Percentiles rank a stretch among this genome's conserved stretches.
These are phyloP conservation scores for Colinus virginianus DNA, from an alignment of 2,113 vertebrate species.

Conservation along the genomic window DNA sequence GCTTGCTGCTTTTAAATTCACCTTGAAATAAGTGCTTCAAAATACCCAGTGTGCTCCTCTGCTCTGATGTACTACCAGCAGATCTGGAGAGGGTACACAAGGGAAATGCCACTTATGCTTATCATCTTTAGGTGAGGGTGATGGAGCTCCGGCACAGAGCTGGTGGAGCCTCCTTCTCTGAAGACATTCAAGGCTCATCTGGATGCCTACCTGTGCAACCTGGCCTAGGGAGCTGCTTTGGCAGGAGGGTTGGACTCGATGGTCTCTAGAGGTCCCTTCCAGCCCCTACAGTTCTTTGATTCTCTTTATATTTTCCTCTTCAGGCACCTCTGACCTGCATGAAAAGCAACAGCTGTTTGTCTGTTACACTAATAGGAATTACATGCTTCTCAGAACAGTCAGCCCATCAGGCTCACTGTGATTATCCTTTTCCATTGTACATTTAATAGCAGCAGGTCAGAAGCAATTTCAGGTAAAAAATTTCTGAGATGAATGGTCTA, in stretches of 20 bases:
- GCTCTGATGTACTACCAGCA: not conserved
- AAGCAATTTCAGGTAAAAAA: not conserved
- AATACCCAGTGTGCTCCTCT: not conserved
- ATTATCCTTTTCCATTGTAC: not conserved
- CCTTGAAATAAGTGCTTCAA: not conserved
- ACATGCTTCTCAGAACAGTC: not conserved
- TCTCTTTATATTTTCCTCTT: not conserved
- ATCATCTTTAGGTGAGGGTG: not conserved
- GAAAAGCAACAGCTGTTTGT: not conserved
- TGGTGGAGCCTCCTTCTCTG: too few species aligned
- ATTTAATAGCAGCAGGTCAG: not conserved
- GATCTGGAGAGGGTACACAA: not conserved
- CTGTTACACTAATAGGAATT: not conserved
- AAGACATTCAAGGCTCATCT: too few species aligned
- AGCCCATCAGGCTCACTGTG: not conserved
- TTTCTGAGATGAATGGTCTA: not conserved
- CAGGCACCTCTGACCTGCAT: not conserved
- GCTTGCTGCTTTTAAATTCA: not conserved
- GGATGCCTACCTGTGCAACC: too few species aligned
- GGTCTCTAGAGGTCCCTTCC: too few species aligned
- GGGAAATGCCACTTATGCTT: not conserved
- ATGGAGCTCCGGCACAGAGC: too few species aligned
- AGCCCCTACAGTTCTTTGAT: not conserved
- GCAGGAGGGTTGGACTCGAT: too few species aligned
- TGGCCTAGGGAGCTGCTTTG: too few species aligned